Conservation (phyloP, 2,113 vertebrate genomes). For the Brachyhypopomus occidentalis region DNA sequence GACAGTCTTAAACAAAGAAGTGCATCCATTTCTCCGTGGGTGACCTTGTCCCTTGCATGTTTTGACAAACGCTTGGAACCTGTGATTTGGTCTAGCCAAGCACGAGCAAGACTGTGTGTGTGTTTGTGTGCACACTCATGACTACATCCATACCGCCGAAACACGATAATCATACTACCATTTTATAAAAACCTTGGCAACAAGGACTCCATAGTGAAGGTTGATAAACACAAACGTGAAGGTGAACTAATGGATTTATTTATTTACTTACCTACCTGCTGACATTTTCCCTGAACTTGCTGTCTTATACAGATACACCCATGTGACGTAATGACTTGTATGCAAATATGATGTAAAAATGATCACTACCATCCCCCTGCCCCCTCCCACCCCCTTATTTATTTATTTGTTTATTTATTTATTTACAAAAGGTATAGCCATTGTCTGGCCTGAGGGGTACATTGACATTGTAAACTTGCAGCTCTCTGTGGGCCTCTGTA, state of each 20-base stretch:
- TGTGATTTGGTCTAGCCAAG: background rate
- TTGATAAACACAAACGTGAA: too few relatives aligned
- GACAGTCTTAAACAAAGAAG: constrained; percentile 61
- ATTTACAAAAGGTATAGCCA: background rate
- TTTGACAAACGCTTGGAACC: constrained; percentile 7
- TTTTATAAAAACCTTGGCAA: too few relatives aligned
- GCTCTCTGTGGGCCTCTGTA: constrained; percentile 18
- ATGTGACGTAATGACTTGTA: too few relatives aligned
- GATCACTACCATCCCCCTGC: too few relatives aligned
- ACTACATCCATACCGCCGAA: too few relatives aligned
- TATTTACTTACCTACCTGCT: background rate
- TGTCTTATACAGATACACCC: too few relatives aligned
- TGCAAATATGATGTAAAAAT: too few relatives aligned
- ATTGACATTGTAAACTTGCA: constrained; percentile 5
- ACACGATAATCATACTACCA: too few relatives aligned
- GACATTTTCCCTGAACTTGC: background rate
- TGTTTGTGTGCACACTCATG: background rate
- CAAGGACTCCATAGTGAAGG: too few relatives aligned
- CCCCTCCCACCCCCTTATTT: too few relatives aligned
- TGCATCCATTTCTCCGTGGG: constrained; percentile 64
- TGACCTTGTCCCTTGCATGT: constrained; percentile 61
- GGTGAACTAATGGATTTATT: too few relatives aligned
- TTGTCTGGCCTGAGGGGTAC: background rate
- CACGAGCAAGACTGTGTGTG: background rate
- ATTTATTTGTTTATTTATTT: background rate